phyloP scores from a whole-genome alignment of 2,888 invertebrate species.

The Pristionchus fissidentatus region DNA sequence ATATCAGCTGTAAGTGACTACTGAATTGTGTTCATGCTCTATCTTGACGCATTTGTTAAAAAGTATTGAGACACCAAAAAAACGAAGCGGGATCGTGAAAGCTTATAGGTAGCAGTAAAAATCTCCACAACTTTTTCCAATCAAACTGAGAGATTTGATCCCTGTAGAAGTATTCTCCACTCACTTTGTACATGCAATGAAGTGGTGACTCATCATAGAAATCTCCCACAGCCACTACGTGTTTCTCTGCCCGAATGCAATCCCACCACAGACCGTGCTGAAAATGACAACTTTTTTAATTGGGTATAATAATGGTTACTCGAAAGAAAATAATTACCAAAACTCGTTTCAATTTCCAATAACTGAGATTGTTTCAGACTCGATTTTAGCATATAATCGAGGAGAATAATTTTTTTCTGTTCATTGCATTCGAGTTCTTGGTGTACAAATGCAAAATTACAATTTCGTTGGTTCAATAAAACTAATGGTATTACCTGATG shows the following conservation, averaged over 20 bases:
- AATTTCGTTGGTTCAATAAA: too few species aligned
- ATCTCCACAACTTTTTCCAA: too few species aligned
- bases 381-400: too few species aligned
- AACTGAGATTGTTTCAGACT: too few species aligned
- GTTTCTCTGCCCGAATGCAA: constrained; percentile 73
- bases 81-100: neutral
- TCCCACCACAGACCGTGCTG: constrained; percentile 75
- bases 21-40: too few species aligned
- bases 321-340: neutral
- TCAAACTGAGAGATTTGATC: too few species aligned
- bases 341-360: too few species aligned
- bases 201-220: constrained; percentile 74
- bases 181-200: constrained; percentile 74
- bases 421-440: too few species aligned
- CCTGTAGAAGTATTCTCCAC: too few species aligned
- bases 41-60: too few species aligned
- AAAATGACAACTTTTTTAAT: constrained; percentile 8
- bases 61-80: neutral
- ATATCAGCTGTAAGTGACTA: neutral
- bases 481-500: constrained; percentile 68
- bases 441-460: too few species aligned
- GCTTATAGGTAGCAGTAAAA: neutral
- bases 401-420: too few species aligned
- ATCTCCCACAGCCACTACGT: constrained; percentile 74
- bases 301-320: neutral